Evolutionary conservation across 2,888 invertebrate genomes (phyloP), one percentile per base, ranked within the genome.

Genomic region (Polyploca ridens): DNA sequence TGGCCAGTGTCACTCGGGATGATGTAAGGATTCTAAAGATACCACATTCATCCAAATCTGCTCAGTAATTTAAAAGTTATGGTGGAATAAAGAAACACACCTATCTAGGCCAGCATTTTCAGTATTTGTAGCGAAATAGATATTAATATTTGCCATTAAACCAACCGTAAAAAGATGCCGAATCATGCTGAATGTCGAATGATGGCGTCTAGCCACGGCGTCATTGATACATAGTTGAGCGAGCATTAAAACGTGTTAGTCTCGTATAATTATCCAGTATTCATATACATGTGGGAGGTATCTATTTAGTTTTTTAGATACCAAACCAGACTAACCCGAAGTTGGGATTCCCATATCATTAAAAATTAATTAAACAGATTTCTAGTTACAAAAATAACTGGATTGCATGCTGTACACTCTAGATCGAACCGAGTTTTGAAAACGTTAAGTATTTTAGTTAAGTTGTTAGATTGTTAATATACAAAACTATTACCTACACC

Each of bases 301-400:
- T 16, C 7, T 71, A 64, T 75, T 70, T 49, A 60, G 69, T 66
- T 62, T 14, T 64, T 63, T 60, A 10, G 8, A 54, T 10, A 62
- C 44, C 11, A 66, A 64, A 66, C 60, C 16, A 66, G 65, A 66
- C 59, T 66, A 62, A 70, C 61, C 67, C 63, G 58, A 65, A 69
- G 19, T 65, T 38, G 77, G 84, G 74, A 75, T 79, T 82, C 72
- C 80, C 82, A 65, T n/a, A 3, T 14, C 14, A 14, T 73, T 72
- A 64, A 69, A 67, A 58, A 68, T 69, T 74, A 74, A 79, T 75
- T 77, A 78, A 73, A 71, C 71, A 49, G 72, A 69, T 76, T 71
- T 74, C 73, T 69, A 69, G 65, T 72, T 63, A 73, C 75, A 73
- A 77, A 81, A 78, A n/a, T 63, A 61, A 63, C 63, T 62, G 62